Evolutionary conservation across 2,888 invertebrate species (phyloP), one percentile per base, ranked within the genome.

Genomic region (Beris chalybata): DNA sequence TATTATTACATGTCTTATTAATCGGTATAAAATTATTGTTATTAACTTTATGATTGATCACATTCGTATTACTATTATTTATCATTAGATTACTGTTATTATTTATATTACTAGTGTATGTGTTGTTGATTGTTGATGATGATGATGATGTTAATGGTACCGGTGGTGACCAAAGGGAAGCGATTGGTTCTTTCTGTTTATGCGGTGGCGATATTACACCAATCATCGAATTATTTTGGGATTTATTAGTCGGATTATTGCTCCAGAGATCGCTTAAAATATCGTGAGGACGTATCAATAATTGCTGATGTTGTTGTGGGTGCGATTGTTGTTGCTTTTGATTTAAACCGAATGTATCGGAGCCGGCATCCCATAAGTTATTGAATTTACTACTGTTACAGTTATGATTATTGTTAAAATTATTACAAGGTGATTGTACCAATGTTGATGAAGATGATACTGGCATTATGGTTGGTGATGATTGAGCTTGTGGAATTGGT

Each of bases 181-280:
- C 61, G 38, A 68, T 64, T 48, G 65, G 15, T 66, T 67, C 31
- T 66, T 69, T 44, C 30, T 54, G 50, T 66, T 69, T 5, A 47
- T 22, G 50, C 32, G 12, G 11, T 31, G 32, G 31, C n/a, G 32
- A 22, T 55, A 50, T 50, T 65, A 13, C 38, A 38, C 22, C 54
- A 50, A 43, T 68, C 22, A 66, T 67, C 31, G 67, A 68, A 64
- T 64, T 70, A 68, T 45, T 57, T 48, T 71, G 47, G 13, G 4
- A 73, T 22, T 22, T 22, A 22, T 22, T 22, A 22, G 22, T 22
- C n/a, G 71, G 69, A 63, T 76, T 77, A 73, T n/a, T 29, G 29
- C 74, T 75, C 77, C 80, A 76, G 74, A 79, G 75, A 76, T 79
- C 79, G 73, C 75, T 77, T 66, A 79, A 74, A 65, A 73, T 59